Percentiles rank a stretch among this genome's conserved stretches.
phyloP scores from a whole-genome alignment of 2,888 invertebrate species.

The Amphipyra berbera region DNA sequence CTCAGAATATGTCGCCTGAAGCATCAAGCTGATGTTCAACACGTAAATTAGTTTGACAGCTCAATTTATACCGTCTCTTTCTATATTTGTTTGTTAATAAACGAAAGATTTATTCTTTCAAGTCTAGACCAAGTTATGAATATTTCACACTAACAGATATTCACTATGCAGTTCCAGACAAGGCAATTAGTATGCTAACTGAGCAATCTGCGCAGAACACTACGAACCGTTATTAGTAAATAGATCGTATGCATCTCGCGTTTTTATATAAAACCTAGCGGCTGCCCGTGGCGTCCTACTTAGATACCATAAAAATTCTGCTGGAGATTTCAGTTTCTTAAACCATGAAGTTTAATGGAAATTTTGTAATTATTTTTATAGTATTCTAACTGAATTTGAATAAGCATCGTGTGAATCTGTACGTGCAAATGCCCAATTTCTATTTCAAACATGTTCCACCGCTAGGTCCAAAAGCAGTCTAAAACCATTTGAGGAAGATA shows the following conservation, averaged over 20 bases:
- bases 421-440: constrained; percentile 2
- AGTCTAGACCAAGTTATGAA: constrained; percentile 15
- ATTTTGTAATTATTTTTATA: constrained; percentile 26
- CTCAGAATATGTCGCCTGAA: too few species aligned
- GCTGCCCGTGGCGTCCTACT: constrained; percentile 29
- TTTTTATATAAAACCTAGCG: constrained; percentile 41
- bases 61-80: too few species aligned
- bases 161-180: constrained; percentile 31
- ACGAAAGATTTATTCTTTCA: too few species aligned
- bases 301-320: constrained; percentile 49
- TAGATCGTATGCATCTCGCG: constrained; percentile 54
- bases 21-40: too few species aligned
- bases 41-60: too few species aligned
- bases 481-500: constrained; percentile 8
- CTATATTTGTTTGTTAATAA: too few species aligned
- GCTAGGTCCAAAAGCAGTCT: constrained; percentile 1
- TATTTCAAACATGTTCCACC: constrained; percentile 9
- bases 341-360: constrained; percentile 37
- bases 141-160: constrained; percentile 40
- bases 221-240: constrained; percentile 55
- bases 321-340: constrained; percentile 41
- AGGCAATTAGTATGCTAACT: constrained; percentile 57
- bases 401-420: constrained; percentile 7
- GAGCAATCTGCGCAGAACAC: constrained; percentile 47
- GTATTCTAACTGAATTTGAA: constrained; percentile 13